phyloP scores from a whole-genome alignment of 1,140 invertebrate genomes.

The Drosophila prosaltans region DNA sequence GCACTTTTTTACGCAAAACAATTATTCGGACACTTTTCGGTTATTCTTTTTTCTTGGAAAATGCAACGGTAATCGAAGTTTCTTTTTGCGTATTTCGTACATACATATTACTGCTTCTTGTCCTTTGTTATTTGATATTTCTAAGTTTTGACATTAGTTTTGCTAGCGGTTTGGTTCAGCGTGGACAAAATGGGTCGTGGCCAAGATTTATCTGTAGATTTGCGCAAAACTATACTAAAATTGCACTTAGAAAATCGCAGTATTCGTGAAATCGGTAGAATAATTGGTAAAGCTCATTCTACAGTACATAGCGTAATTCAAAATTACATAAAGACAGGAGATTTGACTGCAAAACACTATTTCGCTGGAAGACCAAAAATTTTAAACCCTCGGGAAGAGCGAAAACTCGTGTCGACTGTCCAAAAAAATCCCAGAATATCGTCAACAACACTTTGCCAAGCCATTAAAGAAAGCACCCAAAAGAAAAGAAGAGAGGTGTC shows the following conservation, averaged over 20 bases:
- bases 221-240: constrained; percentile 3
- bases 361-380: neutral
- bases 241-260: neutral
- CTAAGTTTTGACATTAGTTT: too few relatives aligned
- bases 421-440: neutral
- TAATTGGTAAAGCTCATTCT: neutral
- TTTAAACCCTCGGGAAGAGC: neutral
- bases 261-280: neutral
- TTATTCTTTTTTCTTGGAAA: too few relatives aligned
- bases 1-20: too few relatives aligned
- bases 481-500: neutral
- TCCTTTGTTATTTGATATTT: too few relatives aligned
- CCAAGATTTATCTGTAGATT: constrained; percentile 1
- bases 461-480: neutral
- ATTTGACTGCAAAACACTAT: neutral
- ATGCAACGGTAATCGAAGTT: too few relatives aligned
- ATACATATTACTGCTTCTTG: too few relatives aligned
- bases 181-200: neutral
- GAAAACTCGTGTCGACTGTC: neutral
- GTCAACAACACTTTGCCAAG: neutral
- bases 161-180: neutral
- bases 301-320: neutral
- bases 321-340: neutral
- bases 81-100: too few relatives aligned
- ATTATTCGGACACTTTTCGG: too few relatives aligned